phyloP scores from a whole-genome alignment of 1,140 invertebrate genomes.

The Leptinotarsa lineolata region DNA sequence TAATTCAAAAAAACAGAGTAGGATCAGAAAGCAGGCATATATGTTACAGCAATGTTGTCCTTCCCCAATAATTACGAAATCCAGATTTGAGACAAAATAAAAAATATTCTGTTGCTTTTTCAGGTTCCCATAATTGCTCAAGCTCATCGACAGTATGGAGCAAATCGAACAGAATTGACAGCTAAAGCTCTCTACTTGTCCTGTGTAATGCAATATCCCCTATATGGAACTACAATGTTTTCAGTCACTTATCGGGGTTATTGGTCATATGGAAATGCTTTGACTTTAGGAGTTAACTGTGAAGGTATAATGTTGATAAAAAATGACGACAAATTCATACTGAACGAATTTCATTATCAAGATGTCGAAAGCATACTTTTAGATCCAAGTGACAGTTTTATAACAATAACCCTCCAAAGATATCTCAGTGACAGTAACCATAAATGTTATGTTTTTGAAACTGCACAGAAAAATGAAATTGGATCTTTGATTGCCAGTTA shows the following conservation, averaged over 20 bases:
- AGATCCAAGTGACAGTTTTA: constrained; percentile 89
- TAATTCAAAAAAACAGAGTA: no score
- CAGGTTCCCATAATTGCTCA: constrained; percentile 82
- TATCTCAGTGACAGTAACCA: constrained; percentile 68
- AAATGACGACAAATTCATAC: constrained; percentile 85
- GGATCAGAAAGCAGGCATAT: no score
- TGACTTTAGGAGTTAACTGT: constrained; percentile 84
- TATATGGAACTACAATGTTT: constrained; percentile 94
- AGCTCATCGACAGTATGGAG: constrained; percentile 87
- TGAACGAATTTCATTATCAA: constrained; percentile 84
- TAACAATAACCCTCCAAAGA: constrained; percentile 77
- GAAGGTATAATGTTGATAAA: constrained; percentile 89
- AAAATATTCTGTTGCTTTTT: constrained; percentile 7
- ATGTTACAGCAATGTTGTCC: no score
- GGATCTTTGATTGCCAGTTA: constrained; percentile 92
- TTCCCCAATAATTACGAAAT: no score
- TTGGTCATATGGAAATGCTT: constrained; percentile 69
- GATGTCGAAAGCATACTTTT: constrained; percentile 90
- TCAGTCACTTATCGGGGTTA: constrained; percentile 85
- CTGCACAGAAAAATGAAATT: constrained; percentile 85
- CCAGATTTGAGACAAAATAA: no score
- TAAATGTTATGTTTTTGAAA: constrained; percentile 94
- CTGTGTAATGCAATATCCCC: constrained; percentile 95
- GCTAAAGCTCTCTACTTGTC: constrained; percentile 93
- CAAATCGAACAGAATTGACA: constrained; percentile 85